Conservation (phyloP, 2,113 vertebrate species). For the Phrynocephalus versicolor region DNA sequence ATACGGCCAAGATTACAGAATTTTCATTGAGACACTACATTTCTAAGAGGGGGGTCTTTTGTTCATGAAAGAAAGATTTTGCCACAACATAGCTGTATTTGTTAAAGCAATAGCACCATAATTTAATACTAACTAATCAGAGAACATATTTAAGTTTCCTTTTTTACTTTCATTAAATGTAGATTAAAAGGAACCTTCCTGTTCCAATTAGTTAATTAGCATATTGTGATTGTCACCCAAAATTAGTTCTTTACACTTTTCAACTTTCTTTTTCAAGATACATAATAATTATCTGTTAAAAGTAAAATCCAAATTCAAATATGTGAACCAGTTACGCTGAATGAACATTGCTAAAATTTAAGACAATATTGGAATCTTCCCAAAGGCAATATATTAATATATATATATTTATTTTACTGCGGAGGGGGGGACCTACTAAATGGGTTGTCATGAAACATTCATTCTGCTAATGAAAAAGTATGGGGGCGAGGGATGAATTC, state of each 20-base stretch:
- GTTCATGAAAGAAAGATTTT: slow-evolving; percentile 1
- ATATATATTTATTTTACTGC: not conserved
- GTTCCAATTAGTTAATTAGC: not conserved
- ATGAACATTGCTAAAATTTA: not conserved
- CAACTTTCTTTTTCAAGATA: slow-evolving; percentile 11
- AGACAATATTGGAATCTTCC: not conserved
- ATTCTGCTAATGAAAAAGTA: not conserved
- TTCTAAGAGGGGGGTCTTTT: not conserved
- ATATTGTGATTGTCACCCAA: not conserved
- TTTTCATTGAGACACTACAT: not conserved
- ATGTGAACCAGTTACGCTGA: not conserved
- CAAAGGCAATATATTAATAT: not conserved
- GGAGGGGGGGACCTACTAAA: not conserved
- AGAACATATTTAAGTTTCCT: not conserved
- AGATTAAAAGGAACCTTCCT: slow-evolving; percentile 9
- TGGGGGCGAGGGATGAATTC: not conserved
- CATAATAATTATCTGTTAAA: not conserved
- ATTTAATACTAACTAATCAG: not conserved
- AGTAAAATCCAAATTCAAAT: not conserved
- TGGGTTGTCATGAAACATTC: not conserved
- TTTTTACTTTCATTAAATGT: slow-evolving; percentile 7
- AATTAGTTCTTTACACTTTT: not conserved
- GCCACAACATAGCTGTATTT: not conserved
- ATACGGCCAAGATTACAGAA: not conserved
- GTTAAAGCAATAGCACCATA: not conserved